Percentiles rank a stretch among this genome's conserved stretches.
phyloP scores from a whole-genome alignment of 1,140 invertebrate species.

The Aethina tumida region DNA sequence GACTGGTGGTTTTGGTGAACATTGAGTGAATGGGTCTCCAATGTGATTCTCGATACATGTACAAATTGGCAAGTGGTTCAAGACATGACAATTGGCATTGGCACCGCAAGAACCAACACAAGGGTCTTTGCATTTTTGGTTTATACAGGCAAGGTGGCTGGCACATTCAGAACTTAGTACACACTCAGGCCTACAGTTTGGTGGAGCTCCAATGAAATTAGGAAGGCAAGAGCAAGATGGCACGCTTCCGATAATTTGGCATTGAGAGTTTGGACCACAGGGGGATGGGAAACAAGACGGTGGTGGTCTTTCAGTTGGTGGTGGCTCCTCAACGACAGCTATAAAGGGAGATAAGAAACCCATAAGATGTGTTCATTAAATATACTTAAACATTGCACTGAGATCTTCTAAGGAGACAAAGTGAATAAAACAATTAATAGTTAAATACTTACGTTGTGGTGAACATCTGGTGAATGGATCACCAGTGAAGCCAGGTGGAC shows the following conservation, averaged over 20 bases:
- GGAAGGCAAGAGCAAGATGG: constrained; percentile 69
- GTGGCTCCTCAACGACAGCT: constrained; percentile 16
- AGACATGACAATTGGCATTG: constrained; percentile 59
- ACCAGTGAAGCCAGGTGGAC: constrained; percentile 58
- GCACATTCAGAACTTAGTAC: constrained; percentile 62
- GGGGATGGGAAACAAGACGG: constrained; percentile 67
- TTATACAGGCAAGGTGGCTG: constrained; percentile 58
- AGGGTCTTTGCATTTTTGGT: constrained; percentile 63
- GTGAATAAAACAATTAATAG: constrained; percentile 4
- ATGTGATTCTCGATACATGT: constrained; percentile 59
- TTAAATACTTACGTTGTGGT: constrained; percentile 34
- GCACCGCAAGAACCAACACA: constrained; percentile 65
- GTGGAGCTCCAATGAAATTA: constrained; percentile 64
- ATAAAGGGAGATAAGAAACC: constrained; percentile 8
- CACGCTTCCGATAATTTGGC: constrained; percentile 56
- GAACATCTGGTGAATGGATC: constrained; percentile 59
- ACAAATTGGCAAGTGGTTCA: constrained; percentile 67
- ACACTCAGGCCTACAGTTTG: constrained; percentile 65
- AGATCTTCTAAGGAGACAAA: neutral
- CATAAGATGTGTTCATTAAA: constrained; percentile 2
- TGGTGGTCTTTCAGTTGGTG: constrained; percentile 45
- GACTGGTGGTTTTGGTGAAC: constrained; percentile 40
- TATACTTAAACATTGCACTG: neutral
- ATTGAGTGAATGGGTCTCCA: constrained; percentile 68
- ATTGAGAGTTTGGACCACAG: constrained; percentile 73